A percentile compares a stretch with the other conserved stretches of the same genome.
These are phyloP conservation scores for Sternarchorhynchus goeldii DNA, from an alignment of 2,797 vertebrate genomes.

Conservation along the genomic window DNA sequence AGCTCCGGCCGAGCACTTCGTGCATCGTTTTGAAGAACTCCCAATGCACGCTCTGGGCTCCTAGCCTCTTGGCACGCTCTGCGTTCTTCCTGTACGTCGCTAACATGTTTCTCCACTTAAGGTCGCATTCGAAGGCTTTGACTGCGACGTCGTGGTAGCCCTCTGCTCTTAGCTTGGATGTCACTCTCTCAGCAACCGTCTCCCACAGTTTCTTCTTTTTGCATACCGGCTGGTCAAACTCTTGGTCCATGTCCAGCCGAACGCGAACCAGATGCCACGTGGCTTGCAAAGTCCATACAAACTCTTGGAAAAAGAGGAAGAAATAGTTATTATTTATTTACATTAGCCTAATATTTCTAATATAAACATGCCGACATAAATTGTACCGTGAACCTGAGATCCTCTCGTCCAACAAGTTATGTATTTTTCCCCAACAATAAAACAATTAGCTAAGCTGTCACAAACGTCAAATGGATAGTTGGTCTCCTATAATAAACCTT, in stretches of 20 bases:
- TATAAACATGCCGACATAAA: too few relatives aligned
- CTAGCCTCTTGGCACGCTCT: slow-evolving; percentile 72
- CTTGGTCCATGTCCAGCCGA: slow-evolving; percentile 77
- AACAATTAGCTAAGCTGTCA: too few relatives aligned
- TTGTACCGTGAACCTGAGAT: too few relatives aligned
- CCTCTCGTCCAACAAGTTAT: too few relatives aligned
- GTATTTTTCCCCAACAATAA: too few relatives aligned
- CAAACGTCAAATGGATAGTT: too few relatives aligned
- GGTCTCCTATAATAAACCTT: too few relatives aligned
- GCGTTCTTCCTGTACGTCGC: slow-evolving; percentile 79
- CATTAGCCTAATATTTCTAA: not conserved
- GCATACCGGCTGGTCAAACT: slow-evolving; percentile 78
- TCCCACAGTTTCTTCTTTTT: slow-evolving; percentile 83
- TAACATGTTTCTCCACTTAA: slow-evolving; percentile 82
- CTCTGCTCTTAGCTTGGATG: slow-evolving; percentile 64
- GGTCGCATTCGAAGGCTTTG: slow-evolving; percentile 79
- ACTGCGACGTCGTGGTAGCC: slow-evolving; percentile 61
- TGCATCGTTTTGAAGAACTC: slow-evolving; percentile 80
- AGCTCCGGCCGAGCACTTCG: slow-evolving; percentile 72
- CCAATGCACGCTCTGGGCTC: slow-evolving; percentile 73
- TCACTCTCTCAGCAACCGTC: slow-evolving; percentile 74
- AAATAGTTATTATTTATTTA: not conserved
- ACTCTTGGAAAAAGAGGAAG: slow-evolving; percentile 62
- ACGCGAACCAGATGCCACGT: slow-evolving; percentile 77
- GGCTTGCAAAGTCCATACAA: slow-evolving; percentile 78